Evolutionary conservation across 1,140 invertebrate genomes (phyloP), one percentile per base, ranked within the genome.

Genomic region (Agraylea sexmaculata): DNA sequence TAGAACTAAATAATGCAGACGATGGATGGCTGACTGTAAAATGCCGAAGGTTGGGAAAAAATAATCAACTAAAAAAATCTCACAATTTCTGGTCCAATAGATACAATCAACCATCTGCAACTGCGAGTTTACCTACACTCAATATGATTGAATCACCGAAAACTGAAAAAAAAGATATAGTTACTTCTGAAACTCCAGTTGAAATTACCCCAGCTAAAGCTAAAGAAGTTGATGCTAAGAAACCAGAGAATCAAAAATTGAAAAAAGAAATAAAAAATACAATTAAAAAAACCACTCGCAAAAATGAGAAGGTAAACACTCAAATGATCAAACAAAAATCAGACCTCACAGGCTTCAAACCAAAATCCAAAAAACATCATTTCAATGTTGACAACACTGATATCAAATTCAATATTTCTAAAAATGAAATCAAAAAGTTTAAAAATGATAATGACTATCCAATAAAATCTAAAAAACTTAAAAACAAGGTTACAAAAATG

Each of bases 1-100:
- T 72, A 19, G 60, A 66, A 42, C 37, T 64, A 15, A 46, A 43
- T 12, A 43, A 49, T 41, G 58, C 64, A 37, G 68, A 74, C 37
- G 75, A 77, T 51, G 75, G 75, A 10, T 79, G 76, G 75, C 55
- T 77, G 12, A 78, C 74, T 1, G 75, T 78, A 2, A 77, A 77
- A 56, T 73, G 69, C 43, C 59, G 70, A 29, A 60, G 74, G 15
- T 54, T 70, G 25, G 69, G 62, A 28, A 68, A 51, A 64, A 66
- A 42, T 56, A 36, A 35, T 30, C 48, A 46, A 30, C 10, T 30
- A 15, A 50, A 40, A 30, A 47, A 71, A 21, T 67, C 60, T 7
- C 70, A 70, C 51, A 66, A 73, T 21, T 70, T 74, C 42, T 78
- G 76, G 76, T 62, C 72, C 4, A 75, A 74, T 49, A 62, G 75